Conservation (phyloP, 2,113 vertebrate species). For the Thalassarche chlororhynchos region DNA sequence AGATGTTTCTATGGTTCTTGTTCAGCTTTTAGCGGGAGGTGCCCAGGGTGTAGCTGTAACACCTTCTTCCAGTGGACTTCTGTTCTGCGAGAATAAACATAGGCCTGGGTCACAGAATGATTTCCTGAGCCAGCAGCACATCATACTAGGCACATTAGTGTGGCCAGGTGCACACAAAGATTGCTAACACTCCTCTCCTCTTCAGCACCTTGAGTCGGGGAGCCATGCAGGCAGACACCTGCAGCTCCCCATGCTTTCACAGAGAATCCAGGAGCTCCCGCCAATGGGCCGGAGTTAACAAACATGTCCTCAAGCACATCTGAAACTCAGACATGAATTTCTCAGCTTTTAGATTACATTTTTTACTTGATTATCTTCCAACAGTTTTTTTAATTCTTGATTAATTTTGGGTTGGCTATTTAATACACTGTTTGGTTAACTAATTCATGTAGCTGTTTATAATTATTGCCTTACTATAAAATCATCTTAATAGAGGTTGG, state of each 20-base stretch:
- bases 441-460: slow-evolving; percentile 71
- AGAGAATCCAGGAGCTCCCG: not conserved
- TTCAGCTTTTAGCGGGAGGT: not conserved
- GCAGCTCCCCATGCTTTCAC: not conserved
- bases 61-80: not conserved
- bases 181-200: not conserved
- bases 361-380: slow-evolving; percentile 44
- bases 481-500: slow-evolving; percentile 64
- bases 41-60: not conserved
- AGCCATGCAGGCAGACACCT: not conserved
- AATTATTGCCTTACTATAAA: slow-evolving; percentile 72
- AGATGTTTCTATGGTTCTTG: not conserved
- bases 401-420: slow-evolving; percentile 55
- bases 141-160: not conserved
- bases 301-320: not conserved
- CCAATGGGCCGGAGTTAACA: not conserved
- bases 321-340: not conserved
- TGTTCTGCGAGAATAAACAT: not conserved
- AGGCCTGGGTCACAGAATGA: not conserved
- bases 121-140: not conserved
- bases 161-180: not conserved
- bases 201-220: not conserved
- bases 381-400: slow-evolving; percentile 18
- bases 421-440: slow-evolving; percentile 69
- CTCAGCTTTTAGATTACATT: not conserved